Evolutionary conservation across 2,888 invertebrate genomes (phyloP), one percentile per base, ranked within the genome.

Genomic region (Napeogenes inachia): DNA sequence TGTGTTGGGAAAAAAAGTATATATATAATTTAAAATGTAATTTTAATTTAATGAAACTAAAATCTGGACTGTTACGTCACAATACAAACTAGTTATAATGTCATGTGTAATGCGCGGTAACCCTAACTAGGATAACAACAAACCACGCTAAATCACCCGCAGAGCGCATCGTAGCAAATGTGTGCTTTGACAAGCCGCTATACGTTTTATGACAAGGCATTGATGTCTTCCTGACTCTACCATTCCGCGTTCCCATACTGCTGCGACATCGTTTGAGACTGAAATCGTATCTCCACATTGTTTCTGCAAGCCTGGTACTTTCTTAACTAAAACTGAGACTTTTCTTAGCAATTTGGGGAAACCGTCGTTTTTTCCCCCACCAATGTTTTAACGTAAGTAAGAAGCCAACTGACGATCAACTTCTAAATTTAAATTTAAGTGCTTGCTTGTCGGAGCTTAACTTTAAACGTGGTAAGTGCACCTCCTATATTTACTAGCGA

Each of bases 131-230:
- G 71, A 75, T 71, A 76, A 74, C 72, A 77, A 80, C 82, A 82
- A 82, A 79, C 78, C 75, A 70, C 76, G 81, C 76, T 80, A 84
- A 87, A 85, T 88, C 87, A 87, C 87, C 87, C 87, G 85, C 87
- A 78, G 81, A 85, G 87, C 74, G 70, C 71, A 69, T 68, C 68
- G 60, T 59, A 65, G 72, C 71, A 66, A 64, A 71, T 73, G 74
- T 65, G 74, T 73, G 70, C 75, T 75, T 74, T 80, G 79, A 80
- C 77, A 76, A 67, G 75, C 75, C 75, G 75, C 73, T 62, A 61
- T 69, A 68, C 69, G 62, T 69, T 69, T 73, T 73, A 73, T 68
- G 70, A 70, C 73, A 64, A 57, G 63, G 69, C 72, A 71, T 73
- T 74, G 71, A 71, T 70, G 74, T 72, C 73, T 75, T 75, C 76